These are phyloP conservation scores for Strigamia maritima DNA, from an alignment of 2,888 invertebrate genomes.

Conservation along the genomic window DNA sequence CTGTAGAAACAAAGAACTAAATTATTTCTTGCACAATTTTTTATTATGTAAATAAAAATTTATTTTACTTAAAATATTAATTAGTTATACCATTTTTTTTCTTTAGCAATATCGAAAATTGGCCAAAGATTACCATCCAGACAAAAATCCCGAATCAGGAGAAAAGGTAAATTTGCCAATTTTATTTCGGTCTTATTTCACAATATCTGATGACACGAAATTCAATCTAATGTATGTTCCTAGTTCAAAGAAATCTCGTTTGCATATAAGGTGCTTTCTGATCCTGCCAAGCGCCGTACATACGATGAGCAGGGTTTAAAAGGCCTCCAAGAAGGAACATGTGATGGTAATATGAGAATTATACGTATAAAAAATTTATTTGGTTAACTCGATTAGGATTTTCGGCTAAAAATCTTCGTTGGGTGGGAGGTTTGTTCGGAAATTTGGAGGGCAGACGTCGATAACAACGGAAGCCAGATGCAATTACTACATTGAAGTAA, in stretches of 20 bases:
- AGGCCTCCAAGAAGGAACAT: slow-evolving; percentile 77
- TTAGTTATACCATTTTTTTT: neutral
- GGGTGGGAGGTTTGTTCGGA: slow-evolving; percentile 54
- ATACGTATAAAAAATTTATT: neutral
- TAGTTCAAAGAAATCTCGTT: slow-evolving; percentile 90
- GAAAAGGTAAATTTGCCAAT: slow-evolving; percentile 60
- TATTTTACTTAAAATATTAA: neutral
- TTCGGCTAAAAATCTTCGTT: slow-evolving; percentile 57
- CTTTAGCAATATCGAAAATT: slow-evolving; percentile 69
- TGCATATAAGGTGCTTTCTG: slow-evolving; percentile 88
- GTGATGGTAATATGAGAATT: slow-evolving; percentile 55
- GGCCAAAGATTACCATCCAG: slow-evolving; percentile 90
- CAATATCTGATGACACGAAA: neutral
- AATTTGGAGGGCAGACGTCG: slow-evolving; percentile 55
- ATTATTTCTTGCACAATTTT: neutral
- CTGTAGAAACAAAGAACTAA: neutral
- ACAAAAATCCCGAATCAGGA: slow-evolving; percentile 82
- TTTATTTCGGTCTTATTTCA: neutral
- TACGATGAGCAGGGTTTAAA: slow-evolving; percentile 86
- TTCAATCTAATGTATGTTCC: neutral
- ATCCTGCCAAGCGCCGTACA: slow-evolving; percentile 76
- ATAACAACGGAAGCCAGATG: slow-evolving; percentile 72
- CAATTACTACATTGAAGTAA: slow-evolving; percentile 72
- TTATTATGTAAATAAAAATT: neutral
- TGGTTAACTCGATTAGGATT: neutral